Base-by-base conservation (phyloP, 2,113 vertebrate species). In the Oreochromis tanganicae region DNA sequence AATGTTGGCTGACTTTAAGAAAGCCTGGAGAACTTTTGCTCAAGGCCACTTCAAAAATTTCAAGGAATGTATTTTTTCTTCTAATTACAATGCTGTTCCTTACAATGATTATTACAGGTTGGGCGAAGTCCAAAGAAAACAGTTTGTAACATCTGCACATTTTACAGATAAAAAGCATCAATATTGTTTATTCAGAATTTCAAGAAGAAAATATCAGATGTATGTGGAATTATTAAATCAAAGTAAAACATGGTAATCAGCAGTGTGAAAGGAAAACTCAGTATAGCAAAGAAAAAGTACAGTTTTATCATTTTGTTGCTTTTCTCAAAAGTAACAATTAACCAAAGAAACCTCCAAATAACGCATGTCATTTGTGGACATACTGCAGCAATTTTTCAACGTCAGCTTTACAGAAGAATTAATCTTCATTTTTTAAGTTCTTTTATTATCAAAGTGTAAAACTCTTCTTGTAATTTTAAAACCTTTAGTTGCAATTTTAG, bases 401-500 rank as follows among this genome's bases (percentile, higher is more conserved):
- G 3, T 57, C 38, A 46, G 14, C 7, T 46, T 59, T 17, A 32
- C 24, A 29, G 5, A 29, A 4, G 2, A 14, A 7, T 48, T 10
- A 75, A 75, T 48, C 24, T 11, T 78, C 29, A 29, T 9, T 79
- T 19, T 63, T 56, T 84, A 1, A 52, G n/a, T 32, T 21, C 0
- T 13, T 24, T 38, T 6, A 91, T 36, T 83, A 82, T 83, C 52
- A 52, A 14, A 38, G 75, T 56, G 85, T 88, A 94, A 83, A 85
- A 91, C 24, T 90, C 78, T 34, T 91, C 87, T 21, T 92, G 91
- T 34, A 91, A 19, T 36, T 55, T 89, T 36, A 94, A 43, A 9
- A 94, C 87, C 78, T 81, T 94, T 3, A 94, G 11, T 5, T 94
- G 88, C 88, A 86, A 38, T 80, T 88, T 89, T 7, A 90, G 19